Base-by-base conservation (phyloP, 2,113 vertebrate genomes). In the Centrocercus urophasianus region DNA sequence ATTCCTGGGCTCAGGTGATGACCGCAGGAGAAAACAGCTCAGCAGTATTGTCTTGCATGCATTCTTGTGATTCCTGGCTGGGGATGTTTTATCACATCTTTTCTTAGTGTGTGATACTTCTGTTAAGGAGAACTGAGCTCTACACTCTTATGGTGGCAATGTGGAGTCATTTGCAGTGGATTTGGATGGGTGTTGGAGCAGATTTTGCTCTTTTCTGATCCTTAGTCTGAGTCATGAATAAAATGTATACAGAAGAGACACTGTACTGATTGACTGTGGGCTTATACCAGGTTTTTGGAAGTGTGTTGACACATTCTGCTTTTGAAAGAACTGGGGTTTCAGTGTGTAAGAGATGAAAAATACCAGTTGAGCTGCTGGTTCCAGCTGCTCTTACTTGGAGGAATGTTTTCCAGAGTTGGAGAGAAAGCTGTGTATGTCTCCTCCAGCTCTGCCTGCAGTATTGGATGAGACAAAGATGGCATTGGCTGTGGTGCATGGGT, bases 131-230 rank as follows among this genome's bases (percentile, higher is more conserved):
- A 95, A 28, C 19, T 47, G 69, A 87, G 52, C 34, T 38, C 16
- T 56, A 28, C 19, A 52, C 80, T 9, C 42, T 83, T 75, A 32
- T 18, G 19, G 42, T 88, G 83, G 48, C 69, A 67, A 7, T 2
- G 1, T 24, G 45, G 11, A 20, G 4, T 8, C 1, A 1, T 83
- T 88, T 80, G 36, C 64, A 89, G 28, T 0, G 1, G 25, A 3
- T 77, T 89, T 89, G 73, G 11, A 12, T 32, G 11, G 21, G 28
- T n/a, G 42, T 21, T 6, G 17, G 63, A 78, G 40, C 3, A 57
- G 48, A 21, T 75, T 72, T 71, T 91, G 7, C 15, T 83, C 54
- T 36, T 87, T 94, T 85, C 4, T 5, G 54, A 89, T 24, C 25
- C 36, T 72, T 25, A 28, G 42, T 80, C 71, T 82, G 38, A 66